phyloP scores from a whole-genome alignment of 2,797 vertebrate genomes.

The Danio jaintianensis region DNA sequence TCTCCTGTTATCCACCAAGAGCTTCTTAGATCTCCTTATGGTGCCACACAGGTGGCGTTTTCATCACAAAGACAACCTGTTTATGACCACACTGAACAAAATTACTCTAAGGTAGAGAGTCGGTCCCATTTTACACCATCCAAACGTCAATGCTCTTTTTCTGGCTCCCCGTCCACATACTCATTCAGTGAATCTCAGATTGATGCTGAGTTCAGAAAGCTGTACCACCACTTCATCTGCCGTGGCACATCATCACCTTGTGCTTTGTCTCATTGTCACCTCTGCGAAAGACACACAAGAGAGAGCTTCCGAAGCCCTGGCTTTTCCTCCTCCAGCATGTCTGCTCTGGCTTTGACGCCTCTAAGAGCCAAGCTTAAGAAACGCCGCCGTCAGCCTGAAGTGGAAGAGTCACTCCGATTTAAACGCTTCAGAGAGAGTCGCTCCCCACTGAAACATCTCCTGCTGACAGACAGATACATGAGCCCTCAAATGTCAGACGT shows the following conservation, averaged over 20 bases:
- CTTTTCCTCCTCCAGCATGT: constrained; percentile 60
- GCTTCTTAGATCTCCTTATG: constrained; percentile 25
- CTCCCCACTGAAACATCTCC: constrained; percentile 61
- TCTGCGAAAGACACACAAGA: constrained; percentile 54
- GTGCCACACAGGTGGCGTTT: not conserved
- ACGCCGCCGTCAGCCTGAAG: constrained; percentile 65
- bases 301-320: constrained; percentile 44
- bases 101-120: constrained; percentile 12
- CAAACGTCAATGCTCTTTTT: constrained; percentile 49
- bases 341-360: constrained; percentile 61
- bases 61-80: not conserved
- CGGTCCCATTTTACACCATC: not conserved
- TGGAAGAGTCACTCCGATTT: constrained; percentile 54
- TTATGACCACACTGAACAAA: not conserved
- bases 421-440: constrained; percentile 70
- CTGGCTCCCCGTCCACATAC: constrained; percentile 50
- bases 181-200: constrained; percentile 45
- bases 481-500: not conserved
- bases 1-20: not conserved
- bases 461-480: not conserved
- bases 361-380: constrained; percentile 69
- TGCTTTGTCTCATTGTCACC: constrained; percentile 57
- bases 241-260: constrained; percentile 56
- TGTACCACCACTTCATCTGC: constrained; percentile 78
- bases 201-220: constrained; percentile 70